A percentile compares a stretch with the other conserved stretches of the same genome.
These are phyloP conservation scores for Gymnobelideus leadbeateri DNA, from an alignment of 2,113 vertebrate species.

Conservation along the genomic window DNA sequence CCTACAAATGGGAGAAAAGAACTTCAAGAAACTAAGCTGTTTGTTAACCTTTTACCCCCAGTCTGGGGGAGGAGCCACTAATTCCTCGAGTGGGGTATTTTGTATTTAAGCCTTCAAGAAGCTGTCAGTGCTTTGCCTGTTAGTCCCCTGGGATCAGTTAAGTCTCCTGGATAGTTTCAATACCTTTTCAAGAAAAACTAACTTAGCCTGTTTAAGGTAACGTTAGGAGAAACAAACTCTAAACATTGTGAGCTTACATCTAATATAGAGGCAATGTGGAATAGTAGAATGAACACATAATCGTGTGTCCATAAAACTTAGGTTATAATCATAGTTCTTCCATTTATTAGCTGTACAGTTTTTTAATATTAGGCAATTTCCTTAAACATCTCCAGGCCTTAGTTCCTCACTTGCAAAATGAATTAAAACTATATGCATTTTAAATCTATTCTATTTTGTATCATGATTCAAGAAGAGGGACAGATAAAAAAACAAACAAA, in stretches of 20 bases:
- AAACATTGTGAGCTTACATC: background rate
- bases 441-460: background rate
- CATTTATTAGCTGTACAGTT: constrained; percentile 1
- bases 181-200: background rate
- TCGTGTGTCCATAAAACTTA: background rate
- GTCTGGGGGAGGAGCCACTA: background rate
- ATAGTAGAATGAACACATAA: background rate
- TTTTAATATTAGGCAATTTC: background rate
- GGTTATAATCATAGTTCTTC: constrained; percentile 8
- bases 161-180: background rate
- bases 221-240: background rate
- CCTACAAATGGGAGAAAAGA: background rate
- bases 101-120: background rate
- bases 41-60: background rate
- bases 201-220: too few species aligned
- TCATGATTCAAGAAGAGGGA: background rate
- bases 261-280: background rate
- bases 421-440: background rate
- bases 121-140: background rate
- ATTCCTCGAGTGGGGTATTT: background rate
- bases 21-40: background rate
- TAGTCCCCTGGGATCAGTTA: background rate
- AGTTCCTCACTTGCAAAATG: constrained; percentile 24
- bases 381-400: background rate
- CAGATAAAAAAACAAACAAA: background rate